Evolutionary conservation across 1,140 invertebrate genomes (phyloP).

Genomic region (Galendromus occidentalis): DNA sequence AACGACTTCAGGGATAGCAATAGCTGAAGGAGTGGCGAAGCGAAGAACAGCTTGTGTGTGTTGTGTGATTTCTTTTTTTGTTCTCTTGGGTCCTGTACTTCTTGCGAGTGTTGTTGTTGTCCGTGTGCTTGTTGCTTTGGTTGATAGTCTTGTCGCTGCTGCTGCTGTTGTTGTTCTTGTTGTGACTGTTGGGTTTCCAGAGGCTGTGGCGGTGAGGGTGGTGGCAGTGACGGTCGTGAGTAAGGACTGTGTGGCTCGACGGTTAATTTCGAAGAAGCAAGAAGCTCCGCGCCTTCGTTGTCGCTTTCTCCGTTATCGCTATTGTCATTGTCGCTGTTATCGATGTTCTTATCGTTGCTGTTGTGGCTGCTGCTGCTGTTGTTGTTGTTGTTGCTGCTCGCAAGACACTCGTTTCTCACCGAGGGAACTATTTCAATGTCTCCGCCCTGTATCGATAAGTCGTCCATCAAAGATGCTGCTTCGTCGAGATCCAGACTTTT

Average conservation of each 20-base stretch:
- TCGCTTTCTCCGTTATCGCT: not conserved
- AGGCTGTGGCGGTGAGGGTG: not conserved
- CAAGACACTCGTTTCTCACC: constrained; percentile 4
- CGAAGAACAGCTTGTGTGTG: no score
- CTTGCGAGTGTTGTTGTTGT: not conserved
- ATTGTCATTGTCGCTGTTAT: no score
- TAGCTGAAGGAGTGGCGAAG: no score
- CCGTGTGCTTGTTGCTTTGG: not conserved
- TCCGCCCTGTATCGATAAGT: constrained; percentile 3
- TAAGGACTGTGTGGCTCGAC: not conserved
- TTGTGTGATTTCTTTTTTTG: no score
- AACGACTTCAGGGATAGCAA: no score
- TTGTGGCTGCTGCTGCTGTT: not conserved
- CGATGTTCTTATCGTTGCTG: not conserved
- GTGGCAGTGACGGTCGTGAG: not conserved
- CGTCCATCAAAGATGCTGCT: constrained; percentile 7
- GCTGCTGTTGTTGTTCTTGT: not conserved
- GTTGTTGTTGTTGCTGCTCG: not conserved
- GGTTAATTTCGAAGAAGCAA: not conserved
- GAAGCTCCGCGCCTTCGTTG: not conserved
- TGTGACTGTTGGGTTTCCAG: not conserved
- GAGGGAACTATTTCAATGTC: constrained; percentile 6
- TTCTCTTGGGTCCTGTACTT: no score
- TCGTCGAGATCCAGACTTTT: constrained; percentile 9
- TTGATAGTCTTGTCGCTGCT: not conserved